Evolutionary conservation across 1,140 invertebrate species (phyloP), one percentile per base, ranked within the genome.

Genomic region (Cydia fagiglandana): DNA sequence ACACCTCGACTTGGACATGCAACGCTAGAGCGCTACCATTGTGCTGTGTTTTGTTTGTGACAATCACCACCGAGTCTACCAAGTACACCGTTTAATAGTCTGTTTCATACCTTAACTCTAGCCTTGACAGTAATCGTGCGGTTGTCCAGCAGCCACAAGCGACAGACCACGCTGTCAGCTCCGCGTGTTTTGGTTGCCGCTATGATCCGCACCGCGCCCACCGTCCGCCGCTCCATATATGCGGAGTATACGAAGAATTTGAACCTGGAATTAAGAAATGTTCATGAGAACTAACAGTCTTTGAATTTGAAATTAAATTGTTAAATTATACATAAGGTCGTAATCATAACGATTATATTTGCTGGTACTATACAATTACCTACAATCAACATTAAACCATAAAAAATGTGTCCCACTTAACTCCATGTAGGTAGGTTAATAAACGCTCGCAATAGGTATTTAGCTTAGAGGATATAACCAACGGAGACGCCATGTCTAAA

Each of bases 231-330:
- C 89, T 98, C 97, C 82, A 96, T 97, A 84, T 96, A 98, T 45
- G 97, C 97, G 2, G 97, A 98, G 85, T 97, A 98, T 17, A 98
- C 97, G 89, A 96, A 98, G 93, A 98, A 98, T 91, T 98, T 98
- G 86, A 95, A 97, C 85, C 96, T 96, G 89, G 76, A 91, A 88
- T 76, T 84, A 77, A 77, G 47, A 50, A 50, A 50, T 15, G 47
- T 50, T 50, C 4, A 50, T 50, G 12, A 15, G 9, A 50, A 13
- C 47, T 4, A 2, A 47, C 12, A 15, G 13, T 50, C 5, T 50
- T 15, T 50, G 38, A 41, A 41, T 41, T 41, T 41, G 24, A n/a
- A n/a, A n/a, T n/a, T n/a, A n/a, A n/a, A n/a, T n/a, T n/a, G n/a
- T n/a, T n/a, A n/a, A n/a, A n/a, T n/a, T n/a, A n/a, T n/a, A n/a